Evolutionary conservation across 2,797 vertebrate genomes (phyloP), one percentile per base, ranked within the genome.

Genomic region (Melanotaenia maccullochi): DNA sequence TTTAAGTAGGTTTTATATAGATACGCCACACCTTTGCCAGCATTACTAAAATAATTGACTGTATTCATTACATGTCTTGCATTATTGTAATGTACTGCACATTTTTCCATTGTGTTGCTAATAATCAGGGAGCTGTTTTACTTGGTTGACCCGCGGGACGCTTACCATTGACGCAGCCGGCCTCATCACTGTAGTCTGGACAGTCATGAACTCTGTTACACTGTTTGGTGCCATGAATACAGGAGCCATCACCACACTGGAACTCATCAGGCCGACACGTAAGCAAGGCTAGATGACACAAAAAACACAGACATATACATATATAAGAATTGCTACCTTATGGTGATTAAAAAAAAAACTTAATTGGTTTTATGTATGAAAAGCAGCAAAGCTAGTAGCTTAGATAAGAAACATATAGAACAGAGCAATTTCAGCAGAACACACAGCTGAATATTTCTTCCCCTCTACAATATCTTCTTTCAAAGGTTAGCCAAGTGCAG

Each of bases 181-280:
- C 95, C 88, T 99, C 98, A 0, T 99, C 98, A 0, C 97, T 97
- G 84, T 95, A 94, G 49, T 99, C 98, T 0, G 92, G 95, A 85
- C 98, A 99, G 94, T 99, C 96, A 0, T 94, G 95, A 20, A 96
- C 93, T 81, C 93, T 95, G 82, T 99, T 95, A 68, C 98, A 99
- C 90, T 97, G 97, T 87, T 97, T 98, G 81, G 93, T 92, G 38
- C 96, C 96, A 0, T 96, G 96, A 85, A 99, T 95, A 35, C 98
- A 99, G 68, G 96, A 96, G 14, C 97, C 98, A 14, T 99, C 95
- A 0, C 96, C 96, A 56, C 97, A 99, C 86, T 95, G 98, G 92
- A 99, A 99, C 86, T 99, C 96, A 77, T 99, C 97, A 0, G 96
- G 97, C 20, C 84, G 94, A 84, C 98, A 99, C 11, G 97, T 97